Conservation (phyloP, 2,113 vertebrate genomes). For the Sceloporus tristichus region DNA sequence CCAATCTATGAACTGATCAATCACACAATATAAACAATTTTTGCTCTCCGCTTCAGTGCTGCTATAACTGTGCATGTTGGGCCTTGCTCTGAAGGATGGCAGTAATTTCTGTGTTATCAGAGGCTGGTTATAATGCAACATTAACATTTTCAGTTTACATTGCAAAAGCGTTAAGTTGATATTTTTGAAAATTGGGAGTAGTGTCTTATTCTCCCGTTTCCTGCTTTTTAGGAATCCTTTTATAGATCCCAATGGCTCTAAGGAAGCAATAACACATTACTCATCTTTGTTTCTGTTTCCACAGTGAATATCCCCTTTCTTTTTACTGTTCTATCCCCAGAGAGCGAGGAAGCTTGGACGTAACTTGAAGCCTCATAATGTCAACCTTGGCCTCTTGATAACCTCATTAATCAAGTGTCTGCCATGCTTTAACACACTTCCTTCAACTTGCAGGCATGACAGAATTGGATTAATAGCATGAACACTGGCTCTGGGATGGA, state of each 20-base stretch:
- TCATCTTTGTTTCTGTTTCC: background rate
- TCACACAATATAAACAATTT: background rate
- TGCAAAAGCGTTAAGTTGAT: background rate
- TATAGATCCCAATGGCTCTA: background rate
- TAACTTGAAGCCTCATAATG: background rate
- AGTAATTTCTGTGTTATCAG: constrained; percentile 1
- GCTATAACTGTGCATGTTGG: constrained; percentile 6
- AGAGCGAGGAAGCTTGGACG: background rate
- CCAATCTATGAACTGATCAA: background rate
- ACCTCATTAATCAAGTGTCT: constrained; percentile 14
- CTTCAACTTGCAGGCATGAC: background rate
- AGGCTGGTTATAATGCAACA: background rate
- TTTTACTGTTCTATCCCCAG: background rate
- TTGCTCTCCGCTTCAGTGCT: background rate
- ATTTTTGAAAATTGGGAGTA: background rate
- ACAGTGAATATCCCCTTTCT: background rate
- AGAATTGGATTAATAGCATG: background rate
- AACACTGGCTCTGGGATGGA: background rate
- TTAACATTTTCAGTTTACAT: background rate
- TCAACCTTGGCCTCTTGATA: constrained; percentile 7
- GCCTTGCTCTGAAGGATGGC: background rate
- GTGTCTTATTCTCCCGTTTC: background rate
- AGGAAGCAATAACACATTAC: background rate
- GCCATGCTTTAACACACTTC: background rate
- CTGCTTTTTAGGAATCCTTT: background rate